Conservation (phyloP, 2,797 vertebrate genomes). For the Lepilemur ruficaudatus region DNA sequence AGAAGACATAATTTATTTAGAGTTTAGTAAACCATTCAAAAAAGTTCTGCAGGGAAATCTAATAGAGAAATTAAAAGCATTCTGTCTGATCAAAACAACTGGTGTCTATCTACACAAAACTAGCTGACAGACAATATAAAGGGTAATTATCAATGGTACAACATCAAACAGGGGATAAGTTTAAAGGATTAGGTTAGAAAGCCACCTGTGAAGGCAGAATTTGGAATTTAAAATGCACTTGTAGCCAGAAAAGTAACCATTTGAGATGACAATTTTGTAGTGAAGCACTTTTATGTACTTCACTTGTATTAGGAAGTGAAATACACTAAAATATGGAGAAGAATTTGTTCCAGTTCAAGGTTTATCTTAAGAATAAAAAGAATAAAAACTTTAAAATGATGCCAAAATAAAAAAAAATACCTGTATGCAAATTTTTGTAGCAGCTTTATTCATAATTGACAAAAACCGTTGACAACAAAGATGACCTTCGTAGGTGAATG, state of each 20-base stretch:
- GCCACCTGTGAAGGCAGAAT: constrained; percentile 46
- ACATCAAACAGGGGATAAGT: constrained; percentile 52
- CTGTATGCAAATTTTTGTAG: not conserved
- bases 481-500: not conserved
- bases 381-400: not conserved
- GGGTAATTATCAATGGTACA: constrained; percentile 62
- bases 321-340: constrained; percentile 1
- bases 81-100: constrained; percentile 43
- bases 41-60: constrained; percentile 68
- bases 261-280: constrained; percentile 48
- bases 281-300: constrained; percentile 43
- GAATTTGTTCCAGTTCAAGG: constrained; percentile 33
- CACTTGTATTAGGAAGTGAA: constrained; percentile 10
- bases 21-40: constrained; percentile 67
- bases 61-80: constrained; percentile 68
- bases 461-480: not conserved
- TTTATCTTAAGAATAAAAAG: constrained; percentile 24
- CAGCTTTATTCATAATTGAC: not conserved
- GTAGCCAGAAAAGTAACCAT: constrained; percentile 14
- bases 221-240: constrained; percentile 39
- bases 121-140: constrained; percentile 71
- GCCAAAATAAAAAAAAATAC: not conserved
- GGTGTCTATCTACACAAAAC: constrained; percentile 55
- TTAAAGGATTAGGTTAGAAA: constrained; percentile 64
- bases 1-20: constrained; percentile 68